phyloP scores from a whole-genome alignment of 2,888 invertebrate genomes.

The Gibbula magus region DNA sequence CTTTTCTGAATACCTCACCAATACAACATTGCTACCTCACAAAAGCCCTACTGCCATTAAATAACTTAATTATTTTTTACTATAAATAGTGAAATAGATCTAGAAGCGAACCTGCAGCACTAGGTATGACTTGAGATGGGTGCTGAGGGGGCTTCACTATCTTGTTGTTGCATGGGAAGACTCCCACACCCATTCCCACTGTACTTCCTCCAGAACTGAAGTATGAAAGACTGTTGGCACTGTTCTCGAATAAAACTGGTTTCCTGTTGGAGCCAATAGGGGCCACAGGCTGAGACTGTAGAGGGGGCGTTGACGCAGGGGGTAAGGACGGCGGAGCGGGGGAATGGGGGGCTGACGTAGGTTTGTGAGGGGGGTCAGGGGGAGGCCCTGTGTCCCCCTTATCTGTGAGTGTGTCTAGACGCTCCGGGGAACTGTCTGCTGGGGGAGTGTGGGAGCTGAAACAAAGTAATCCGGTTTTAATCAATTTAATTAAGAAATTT shows the following conservation, averaged over 20 bases:
- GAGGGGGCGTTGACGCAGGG: conserved; percentile 14
- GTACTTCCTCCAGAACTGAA: conserved; percentile 49
- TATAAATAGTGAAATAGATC: too few species aligned
- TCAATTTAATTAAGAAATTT: too few species aligned
- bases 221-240: conserved; percentile 66
- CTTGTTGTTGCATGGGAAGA: conserved; percentile 40
- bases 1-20: too few species aligned
- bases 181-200: neutral
- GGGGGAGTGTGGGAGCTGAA: conserved; percentile 18
- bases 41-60: conserved; percentile 18
- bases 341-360: conserved; percentile 22
- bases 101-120: neutral
- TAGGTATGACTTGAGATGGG: conserved; percentile 22
- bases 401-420: conserved; percentile 35
- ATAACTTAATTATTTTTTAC: too few species aligned
- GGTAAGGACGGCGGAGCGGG: conserved; percentile 17
- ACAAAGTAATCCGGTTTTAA: neutral
- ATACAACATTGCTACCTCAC: too few species aligned
- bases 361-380: neutral
- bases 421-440: conserved; percentile 16
- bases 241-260: conserved; percentile 51
- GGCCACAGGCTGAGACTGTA: conserved; percentile 38
- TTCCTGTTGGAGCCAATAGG: conserved; percentile 50
- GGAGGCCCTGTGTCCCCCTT: conserved; percentile 44
- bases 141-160: conserved; percentile 33